A percentile compares a stretch with the other conserved stretches of the same genome.
Evolutionary conservation across 2,113 vertebrate genomes (phyloP).

Genomic region (Sorex fumeus): DNA sequence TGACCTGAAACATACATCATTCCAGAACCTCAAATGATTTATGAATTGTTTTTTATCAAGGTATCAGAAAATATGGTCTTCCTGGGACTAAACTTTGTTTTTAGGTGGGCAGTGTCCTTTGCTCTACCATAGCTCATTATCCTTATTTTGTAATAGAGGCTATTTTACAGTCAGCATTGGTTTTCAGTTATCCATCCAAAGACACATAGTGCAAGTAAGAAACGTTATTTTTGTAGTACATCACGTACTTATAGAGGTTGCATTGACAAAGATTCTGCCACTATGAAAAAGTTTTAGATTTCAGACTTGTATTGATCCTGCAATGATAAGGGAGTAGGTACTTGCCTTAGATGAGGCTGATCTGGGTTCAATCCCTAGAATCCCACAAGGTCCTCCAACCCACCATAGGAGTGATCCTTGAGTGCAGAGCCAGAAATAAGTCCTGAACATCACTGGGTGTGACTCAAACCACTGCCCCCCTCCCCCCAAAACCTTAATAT

Average conservation of each 20-base stretch:
- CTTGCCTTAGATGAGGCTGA: too few relatives aligned
- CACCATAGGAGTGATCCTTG: too few relatives aligned
- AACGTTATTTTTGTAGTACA: neutral
- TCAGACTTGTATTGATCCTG: neutral
- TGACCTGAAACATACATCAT: neutral
- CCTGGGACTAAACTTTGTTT: neutral
- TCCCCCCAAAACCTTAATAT: neutral
- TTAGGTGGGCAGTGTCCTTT: neutral
- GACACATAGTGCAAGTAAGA: neutral
- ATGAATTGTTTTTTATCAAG: neutral
- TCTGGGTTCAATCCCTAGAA: too few relatives aligned
- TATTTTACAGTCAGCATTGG: neutral
- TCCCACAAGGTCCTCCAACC: too few relatives aligned
- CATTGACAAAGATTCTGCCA: neutral
- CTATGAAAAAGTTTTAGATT: slow-evolving; percentile 10
- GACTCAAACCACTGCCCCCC: too few relatives aligned
- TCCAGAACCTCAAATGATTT: neutral
- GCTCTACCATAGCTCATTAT: neutral
- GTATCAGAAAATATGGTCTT: neutral
- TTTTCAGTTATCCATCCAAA: neutral
- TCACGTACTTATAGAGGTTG: neutral
- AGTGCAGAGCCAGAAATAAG: too few relatives aligned
- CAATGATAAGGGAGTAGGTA: neutral
- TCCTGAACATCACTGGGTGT: too few relatives aligned
- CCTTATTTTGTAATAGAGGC: neutral